Evolutionary conservation across 1,140 invertebrate species (phyloP), one percentile per base, ranked within the genome.

Genomic region (Cydia amplana): DNA sequence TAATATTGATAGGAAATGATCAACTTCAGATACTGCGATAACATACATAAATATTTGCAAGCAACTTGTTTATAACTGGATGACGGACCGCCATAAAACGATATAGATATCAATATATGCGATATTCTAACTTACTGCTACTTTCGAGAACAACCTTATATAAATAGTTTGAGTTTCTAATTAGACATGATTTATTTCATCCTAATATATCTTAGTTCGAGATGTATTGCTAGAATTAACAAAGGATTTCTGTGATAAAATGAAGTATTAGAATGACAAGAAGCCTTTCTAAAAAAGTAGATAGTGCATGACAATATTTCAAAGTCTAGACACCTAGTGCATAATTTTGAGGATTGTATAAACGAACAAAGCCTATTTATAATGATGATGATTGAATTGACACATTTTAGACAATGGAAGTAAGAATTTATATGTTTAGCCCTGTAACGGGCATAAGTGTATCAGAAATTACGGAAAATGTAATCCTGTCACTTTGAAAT

Each of bases 111-210:
- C 28, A 36, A 18, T 70, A 70, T 70, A 70, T 70, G 32, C 18
- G 16, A 70, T 18, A 70, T 18, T 43, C 32, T 32, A 70, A 70
- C 65, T 70, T 36, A 36, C n/a, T 23, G 6, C 65, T 32, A 70
- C 65, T 70, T 70, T 70, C 65, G 65, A 70, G n/a, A 36, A 36
- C 65, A 70, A 70, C 32, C 65, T 70, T 70, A 70, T 18, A 40
- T 70, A 70, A 67, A 70, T 70, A 70, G 18, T 70, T 70, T 40
- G 28, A 70, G 65, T 40, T 70, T 70, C 32, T 20, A 70, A 70
- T 70, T 70, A 70, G 16, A 18, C 73, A 60, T 74, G 28, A 60
- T 51, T 16, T 2, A 55, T 36, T 74, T 36, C 7, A 0, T 28
- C 16, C 9, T 73, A 73, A 6, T 28, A 23, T n/a, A 55, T 55